Conservation (phyloP, 2,797 vertebrate genomes). For the Bufotes viridis region DNA sequence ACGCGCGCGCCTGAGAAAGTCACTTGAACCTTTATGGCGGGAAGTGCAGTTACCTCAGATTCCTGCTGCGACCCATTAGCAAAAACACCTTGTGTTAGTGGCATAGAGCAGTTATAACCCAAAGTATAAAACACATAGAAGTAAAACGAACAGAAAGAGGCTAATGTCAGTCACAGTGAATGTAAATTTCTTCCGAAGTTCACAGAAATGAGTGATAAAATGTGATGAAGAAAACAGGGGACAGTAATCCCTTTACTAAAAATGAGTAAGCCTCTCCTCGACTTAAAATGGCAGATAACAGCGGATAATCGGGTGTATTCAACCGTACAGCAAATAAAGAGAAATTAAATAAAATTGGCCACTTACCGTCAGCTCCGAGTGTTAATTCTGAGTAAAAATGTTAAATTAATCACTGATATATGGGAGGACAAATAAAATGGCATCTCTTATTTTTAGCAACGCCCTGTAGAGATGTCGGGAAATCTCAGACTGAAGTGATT, state of each 20-base stretch:
- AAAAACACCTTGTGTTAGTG: no score
- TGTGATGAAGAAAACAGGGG: neutral
- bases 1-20: neutral
- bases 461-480: no score
- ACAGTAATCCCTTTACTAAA: neutral
- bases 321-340: neutral
- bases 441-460: no score
- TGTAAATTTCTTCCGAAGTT: no score
- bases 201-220: neutral
- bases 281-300: neutral
- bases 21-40: neutral
- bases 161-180: neutral
- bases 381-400: no score
- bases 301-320: no score
- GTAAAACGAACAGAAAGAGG: no score
- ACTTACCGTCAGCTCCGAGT: no score
- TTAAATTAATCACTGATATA: no score
- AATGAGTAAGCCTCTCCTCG: neutral
- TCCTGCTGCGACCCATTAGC: neutral
- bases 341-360: neutral
- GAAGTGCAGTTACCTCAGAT: constrained; percentile 1
- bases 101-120: neutral
- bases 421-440: no score
- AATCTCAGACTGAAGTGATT: no score
- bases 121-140: neutral